Percentiles rank a stretch among this genome's conserved stretches.
phyloP scores from a whole-genome alignment of 2,113 vertebrate species.

The Trachemys scripta region DNA sequence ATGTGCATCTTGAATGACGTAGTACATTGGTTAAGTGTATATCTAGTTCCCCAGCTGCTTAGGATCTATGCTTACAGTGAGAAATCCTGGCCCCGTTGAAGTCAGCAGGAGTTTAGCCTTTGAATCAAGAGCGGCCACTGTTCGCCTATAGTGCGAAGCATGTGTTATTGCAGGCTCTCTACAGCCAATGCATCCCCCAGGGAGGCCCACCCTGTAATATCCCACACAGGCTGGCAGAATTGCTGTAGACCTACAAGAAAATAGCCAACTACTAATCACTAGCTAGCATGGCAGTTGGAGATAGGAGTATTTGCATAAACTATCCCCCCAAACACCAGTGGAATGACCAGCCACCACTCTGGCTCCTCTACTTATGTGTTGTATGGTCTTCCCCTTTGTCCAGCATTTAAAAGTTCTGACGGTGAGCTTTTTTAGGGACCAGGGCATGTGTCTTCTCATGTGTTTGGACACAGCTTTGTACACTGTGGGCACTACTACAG shows the following conservation, averaged over 20 bases:
- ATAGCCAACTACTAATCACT: not conserved
- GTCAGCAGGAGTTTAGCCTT: not conserved
- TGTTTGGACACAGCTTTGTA: not conserved
- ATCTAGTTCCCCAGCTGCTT: not conserved
- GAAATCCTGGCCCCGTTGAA: not conserved
- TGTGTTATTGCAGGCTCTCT: not conserved
- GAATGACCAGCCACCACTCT: fast-evolving
- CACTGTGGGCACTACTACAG: not conserved
- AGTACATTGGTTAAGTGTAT: not conserved
- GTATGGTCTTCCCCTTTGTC: not conserved
- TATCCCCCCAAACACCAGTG: not conserved
- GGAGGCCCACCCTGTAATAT: not conserved
- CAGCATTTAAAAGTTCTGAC: not conserved
- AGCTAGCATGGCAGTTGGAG: not conserved
- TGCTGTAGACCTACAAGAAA: not conserved
- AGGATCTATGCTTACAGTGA: not conserved
- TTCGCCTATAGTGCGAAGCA: not conserved
- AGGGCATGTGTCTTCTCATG: not conserved
- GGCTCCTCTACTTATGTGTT: not conserved
- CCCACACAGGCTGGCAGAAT: not conserved
- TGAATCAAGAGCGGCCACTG: not conserved
- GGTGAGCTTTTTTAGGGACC: not conserved
- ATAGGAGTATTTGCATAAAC: not conserved
- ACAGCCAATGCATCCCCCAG: not conserved
- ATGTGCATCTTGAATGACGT: slow-evolving; percentile 4